Evolutionary conservation across 2,888 invertebrate genomes (phyloP).

Genomic region (Chymomyza amoena): DNA sequence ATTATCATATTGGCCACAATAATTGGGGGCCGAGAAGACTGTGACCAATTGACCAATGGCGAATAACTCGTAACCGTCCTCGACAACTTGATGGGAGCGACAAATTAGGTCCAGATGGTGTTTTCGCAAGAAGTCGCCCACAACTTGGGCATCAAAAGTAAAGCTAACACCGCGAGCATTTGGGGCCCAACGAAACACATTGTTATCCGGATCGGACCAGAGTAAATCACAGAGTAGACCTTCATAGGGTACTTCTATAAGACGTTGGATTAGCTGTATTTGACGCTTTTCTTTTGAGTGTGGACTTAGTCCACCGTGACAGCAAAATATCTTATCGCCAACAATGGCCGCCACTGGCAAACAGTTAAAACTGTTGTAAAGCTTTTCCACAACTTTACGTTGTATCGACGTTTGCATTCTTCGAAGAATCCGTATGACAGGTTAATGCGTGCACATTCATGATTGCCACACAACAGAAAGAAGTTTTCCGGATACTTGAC

Average conservation of each 20-base stretch:
- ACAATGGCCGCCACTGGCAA: conserved; percentile 98
- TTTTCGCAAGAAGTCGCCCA: conserved; percentile 82
- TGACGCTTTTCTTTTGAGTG: conserved; percentile 97
- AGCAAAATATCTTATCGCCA: conserved; percentile 88
- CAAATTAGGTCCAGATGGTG: conserved; percentile 99
- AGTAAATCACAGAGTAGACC: conserved; percentile 96
- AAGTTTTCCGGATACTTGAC: conserved; percentile 99
- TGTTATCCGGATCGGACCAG: conserved; percentile 98
- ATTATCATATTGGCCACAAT: conserved; percentile 89
- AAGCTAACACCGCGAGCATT: conserved; percentile 99
- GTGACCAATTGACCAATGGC: conserved; percentile 96
- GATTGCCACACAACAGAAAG: conserved; percentile 95
- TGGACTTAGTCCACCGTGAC: conserved; percentile 89
- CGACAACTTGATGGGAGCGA: conserved; percentile 97
- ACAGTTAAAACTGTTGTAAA: conserved; percentile 99
- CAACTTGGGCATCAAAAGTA: conserved; percentile 95
- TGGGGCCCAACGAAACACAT: conserved; percentile 98
- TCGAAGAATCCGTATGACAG: conserved; percentile 96
- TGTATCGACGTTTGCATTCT: conserved; percentile 94
- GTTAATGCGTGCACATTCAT: conserved; percentile 98
- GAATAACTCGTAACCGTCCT: conserved; percentile 98
- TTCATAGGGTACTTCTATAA: conserved; percentile 97
- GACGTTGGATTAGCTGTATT: conserved; percentile 96
- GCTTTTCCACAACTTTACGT: conserved; percentile 98
- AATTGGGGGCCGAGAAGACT: conserved; percentile 92